phyloP scores from a whole-genome alignment of 2,113 vertebrate species.

The Lamprologus ornatipinnis region DNA sequence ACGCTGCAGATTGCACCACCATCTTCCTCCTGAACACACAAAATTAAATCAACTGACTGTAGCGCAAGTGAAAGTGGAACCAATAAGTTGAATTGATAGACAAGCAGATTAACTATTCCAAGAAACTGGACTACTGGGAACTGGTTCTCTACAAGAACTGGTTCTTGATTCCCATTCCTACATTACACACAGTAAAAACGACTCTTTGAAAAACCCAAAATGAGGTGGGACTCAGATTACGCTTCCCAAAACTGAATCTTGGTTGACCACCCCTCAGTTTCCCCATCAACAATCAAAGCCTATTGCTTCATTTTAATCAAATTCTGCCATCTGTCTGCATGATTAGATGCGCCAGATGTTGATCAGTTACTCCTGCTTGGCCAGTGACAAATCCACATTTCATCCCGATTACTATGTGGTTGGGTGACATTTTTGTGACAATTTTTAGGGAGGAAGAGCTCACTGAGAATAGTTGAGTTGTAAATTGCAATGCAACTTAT shows the following conservation, averaged over 20 bases:
- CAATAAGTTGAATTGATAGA: too few species aligned
- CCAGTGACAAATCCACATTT: neutral
- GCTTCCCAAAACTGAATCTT: neutral
- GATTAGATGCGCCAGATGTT: neutral
- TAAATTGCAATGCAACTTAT: neutral
- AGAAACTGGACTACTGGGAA: too few species aligned
- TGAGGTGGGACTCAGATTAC: neutral
- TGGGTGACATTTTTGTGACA: neutral
- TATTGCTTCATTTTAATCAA: neutral
- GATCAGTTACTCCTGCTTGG: neutral
- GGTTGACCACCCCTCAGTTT: neutral
- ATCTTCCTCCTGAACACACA: too few species aligned
- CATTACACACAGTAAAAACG: neutral
- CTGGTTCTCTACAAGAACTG: neutral
- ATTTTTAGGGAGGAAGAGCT: neutral
- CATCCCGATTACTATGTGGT: neutral
- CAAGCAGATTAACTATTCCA: too few species aligned
- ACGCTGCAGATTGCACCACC: too few species aligned
- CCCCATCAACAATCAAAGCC: neutral
- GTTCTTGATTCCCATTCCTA: neutral
- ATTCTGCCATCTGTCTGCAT: neutral
- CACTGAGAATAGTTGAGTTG: neutral
- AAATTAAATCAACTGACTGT: too few species aligned
- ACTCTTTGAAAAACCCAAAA: neutral
- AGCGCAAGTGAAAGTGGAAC: too few species aligned